These are phyloP conservation scores for Polypterus senegalus DNA, from an alignment of 2,113 vertebrate species.

Conservation along the genomic window DNA sequence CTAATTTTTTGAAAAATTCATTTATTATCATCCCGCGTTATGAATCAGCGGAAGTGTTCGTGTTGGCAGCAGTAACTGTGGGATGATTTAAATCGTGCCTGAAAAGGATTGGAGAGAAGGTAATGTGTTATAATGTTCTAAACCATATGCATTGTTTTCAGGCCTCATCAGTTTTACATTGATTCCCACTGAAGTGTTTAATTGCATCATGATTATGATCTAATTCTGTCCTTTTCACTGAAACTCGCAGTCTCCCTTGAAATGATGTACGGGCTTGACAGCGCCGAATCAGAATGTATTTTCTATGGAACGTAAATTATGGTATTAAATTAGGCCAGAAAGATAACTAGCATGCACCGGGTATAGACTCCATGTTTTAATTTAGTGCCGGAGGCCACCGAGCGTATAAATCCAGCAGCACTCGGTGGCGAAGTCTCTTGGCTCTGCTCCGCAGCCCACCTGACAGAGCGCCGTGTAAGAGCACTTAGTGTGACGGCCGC, in stretches of 20 bases:
- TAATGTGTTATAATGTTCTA: constrained; percentile 99
- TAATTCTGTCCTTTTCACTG: constrained; percentile 99
- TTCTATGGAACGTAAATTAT: constrained; percentile 71
- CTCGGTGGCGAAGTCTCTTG: too few relatives aligned
- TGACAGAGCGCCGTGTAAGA: too few relatives aligned
- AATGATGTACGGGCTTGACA: constrained; percentile 92
- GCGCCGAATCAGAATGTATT: constrained; percentile 69
- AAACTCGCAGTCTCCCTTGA: constrained; percentile 92
- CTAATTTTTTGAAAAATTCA: constrained; percentile 98
- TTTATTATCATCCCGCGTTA: constrained; percentile 90
- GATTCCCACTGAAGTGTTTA: constrained; percentile 99
- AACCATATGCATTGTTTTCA: constrained; percentile 99
- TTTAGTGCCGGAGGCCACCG: constrained; percentile 65
- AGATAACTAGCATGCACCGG: constrained; percentile 66
- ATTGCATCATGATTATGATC: constrained; percentile 99
- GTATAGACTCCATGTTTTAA: constrained; percentile 67
- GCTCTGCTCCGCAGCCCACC: too few relatives aligned
- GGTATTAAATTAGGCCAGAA: constrained; percentile 68
- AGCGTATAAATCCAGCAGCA: constrained; percentile 51
- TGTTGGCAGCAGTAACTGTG: constrained; percentile 83
- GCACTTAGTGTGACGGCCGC: too few relatives aligned
- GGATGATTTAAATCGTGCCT: constrained; percentile 98
- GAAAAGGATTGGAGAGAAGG: constrained; percentile 94
- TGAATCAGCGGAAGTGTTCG: constrained; percentile 85
- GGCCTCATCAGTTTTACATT: constrained; percentile 99